Base-by-base conservation (phyloP, 2,113 vertebrate genomes). In the Daubentonia madagascariensis region DNA sequence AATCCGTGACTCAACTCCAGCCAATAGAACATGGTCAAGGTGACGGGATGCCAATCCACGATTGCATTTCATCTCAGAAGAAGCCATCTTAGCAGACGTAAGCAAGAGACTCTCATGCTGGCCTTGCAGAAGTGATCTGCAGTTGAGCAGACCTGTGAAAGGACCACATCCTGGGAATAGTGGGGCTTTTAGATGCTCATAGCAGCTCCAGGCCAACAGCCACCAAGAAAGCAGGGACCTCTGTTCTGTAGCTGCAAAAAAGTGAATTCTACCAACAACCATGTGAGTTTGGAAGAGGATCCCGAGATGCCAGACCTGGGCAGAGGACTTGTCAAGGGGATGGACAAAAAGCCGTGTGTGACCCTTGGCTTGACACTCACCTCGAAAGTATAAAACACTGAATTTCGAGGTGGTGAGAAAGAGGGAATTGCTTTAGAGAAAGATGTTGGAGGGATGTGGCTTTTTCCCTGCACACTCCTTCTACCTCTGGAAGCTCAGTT, bases 11-110 rank as follows among this genome's bases (percentile, higher is more conserved):
- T 40, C 23, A 63, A 63, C 12, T 5, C 52, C 50, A 28, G 32
- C 28, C 50, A 7, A n/a, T 4, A 70, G 50, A 35, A 6, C 43
- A 30, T 54, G 65, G 23, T 9, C 43, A 11, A 32, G 50, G n/a
- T 12, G 14, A 61, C 1, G 3, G 7, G 17, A 45, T 73, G 13
- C 2, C 5, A 2, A 4, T 4, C 14, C 9, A 1, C 28, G 23
- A 45, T 37, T 6, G 5, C 0, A 22, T 59, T 40, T 37, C 10
- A 32, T 17, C 40, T 35, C 12, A 23, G 28, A 32, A 25, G 57
- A 79, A 59, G 48, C 20, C 45, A 25, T 89, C 40, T 28, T 12
- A 59, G 50, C 35, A 61, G 40, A n/a, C 30, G 0, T 14, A 22
- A 76, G 35, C 6, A 2, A 67, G 75, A 50, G 2, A n/a, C 6